These are phyloP conservation scores for Hololepta plana DNA, from an alignment of 2,888 invertebrate species.

Conservation along the genomic window DNA sequence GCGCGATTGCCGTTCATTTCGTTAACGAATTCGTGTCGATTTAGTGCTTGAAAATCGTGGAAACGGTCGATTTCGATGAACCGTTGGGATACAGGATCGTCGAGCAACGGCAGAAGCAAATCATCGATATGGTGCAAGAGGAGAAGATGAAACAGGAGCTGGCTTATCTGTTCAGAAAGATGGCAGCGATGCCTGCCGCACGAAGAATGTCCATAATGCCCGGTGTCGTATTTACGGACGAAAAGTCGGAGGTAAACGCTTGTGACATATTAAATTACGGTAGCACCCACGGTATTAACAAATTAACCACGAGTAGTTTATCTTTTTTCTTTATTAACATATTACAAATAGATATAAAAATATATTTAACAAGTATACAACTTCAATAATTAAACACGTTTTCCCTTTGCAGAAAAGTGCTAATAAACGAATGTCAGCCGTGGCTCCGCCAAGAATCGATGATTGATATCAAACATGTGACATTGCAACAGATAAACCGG, in stretches of 20 bases:
- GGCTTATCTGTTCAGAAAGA: constrained; percentile 26
- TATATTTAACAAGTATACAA: too few relatives aligned
- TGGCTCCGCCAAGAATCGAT: too few relatives aligned
- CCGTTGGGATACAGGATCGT: constrained; percentile 21
- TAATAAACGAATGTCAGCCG: too few relatives aligned
- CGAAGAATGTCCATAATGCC: constrained; percentile 32
- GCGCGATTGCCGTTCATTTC: not conserved
- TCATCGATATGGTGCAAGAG: constrained; percentile 25
- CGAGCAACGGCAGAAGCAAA: constrained; percentile 25
- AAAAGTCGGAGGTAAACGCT: constrained; percentile 4
- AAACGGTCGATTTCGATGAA: constrained; percentile 24
- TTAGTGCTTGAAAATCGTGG: constrained; percentile 21
- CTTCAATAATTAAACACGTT: too few relatives aligned
- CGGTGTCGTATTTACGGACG: constrained; percentile 17
- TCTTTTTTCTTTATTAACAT: too few relatives aligned
- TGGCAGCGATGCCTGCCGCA: constrained; percentile 27
- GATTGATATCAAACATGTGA: too few relatives aligned
- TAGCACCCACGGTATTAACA: not conserved
- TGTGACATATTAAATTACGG: not conserved
- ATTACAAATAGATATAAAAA: too few relatives aligned
- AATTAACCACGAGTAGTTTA: not conserved
- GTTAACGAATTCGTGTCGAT: constrained; percentile 9
- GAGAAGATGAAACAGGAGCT: constrained; percentile 25
- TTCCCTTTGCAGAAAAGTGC: too few relatives aligned
- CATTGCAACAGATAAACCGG: too few relatives aligned